A percentile compares a stretch with the other conserved stretches of the same genome.
These are phyloP conservation scores for Amblyornis subalaris DNA, from an alignment of 2,113 vertebrate species.

Conservation along the genomic window DNA sequence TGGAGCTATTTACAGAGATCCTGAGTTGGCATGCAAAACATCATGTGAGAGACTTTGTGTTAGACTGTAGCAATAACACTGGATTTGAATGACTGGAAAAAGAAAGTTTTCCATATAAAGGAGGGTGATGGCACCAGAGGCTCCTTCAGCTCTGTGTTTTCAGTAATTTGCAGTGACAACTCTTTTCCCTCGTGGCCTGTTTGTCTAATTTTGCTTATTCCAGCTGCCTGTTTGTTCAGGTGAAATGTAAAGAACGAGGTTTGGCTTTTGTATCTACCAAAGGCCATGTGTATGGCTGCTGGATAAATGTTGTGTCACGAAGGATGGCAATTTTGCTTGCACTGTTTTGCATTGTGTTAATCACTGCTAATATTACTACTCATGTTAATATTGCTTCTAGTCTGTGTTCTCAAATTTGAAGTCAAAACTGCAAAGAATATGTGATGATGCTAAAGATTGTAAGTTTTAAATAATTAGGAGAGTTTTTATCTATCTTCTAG, in stretches of 20 bases:
- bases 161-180: not conserved
- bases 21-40: not conserved
- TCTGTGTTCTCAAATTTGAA: not conserved
- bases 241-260: not conserved
- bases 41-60: not conserved
- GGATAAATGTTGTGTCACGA: not conserved
- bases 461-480: not conserved
- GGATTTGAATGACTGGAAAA: not conserved
- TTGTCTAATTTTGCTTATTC: not conserved
- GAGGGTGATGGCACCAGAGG: not conserved
- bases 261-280: not conserved
- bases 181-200: not conserved
- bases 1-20: not conserved
- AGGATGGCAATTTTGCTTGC: not conserved
- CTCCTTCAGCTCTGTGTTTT: not conserved
- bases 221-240: not conserved
- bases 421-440: not conserved
- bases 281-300: not conserved
- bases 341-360: not conserved
- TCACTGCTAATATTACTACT: not conserved
- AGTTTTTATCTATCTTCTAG: not conserved
- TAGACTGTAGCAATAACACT: not conserved
- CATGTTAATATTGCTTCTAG: not conserved
- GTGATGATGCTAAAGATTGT: not conserved
- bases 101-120: not conserved